A percentile compares a stretch with the other conserved stretches of the same genome.
phyloP scores from a whole-genome alignment of 2,113 vertebrate species.

The Etia nguti region DNA sequence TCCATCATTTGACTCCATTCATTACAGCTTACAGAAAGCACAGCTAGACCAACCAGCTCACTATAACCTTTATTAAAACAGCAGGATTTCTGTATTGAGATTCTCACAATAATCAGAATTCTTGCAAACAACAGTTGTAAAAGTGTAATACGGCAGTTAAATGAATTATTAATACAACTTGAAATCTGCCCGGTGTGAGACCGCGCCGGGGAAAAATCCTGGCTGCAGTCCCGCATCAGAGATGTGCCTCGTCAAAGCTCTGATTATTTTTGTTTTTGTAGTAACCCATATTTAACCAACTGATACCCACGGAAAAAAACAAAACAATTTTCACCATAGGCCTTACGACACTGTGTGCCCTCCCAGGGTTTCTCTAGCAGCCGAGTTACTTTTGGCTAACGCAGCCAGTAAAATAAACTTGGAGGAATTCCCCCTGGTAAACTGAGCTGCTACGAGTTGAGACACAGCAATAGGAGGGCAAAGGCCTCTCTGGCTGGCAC shows the following conservation, averaged over 20 bases:
- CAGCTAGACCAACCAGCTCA: not conserved
- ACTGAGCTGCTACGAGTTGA: not conserved
- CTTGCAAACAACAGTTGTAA: not conserved
- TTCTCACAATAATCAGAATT: not conserved
- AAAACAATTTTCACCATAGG: not conserved
- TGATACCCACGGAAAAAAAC: not conserved
- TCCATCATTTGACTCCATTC: not conserved
- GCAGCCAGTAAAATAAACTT: constrained; percentile 19
- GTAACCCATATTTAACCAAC: not conserved
- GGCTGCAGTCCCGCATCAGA: not conserved
- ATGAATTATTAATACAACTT: not conserved
- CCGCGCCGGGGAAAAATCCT: not conserved
- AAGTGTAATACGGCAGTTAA: not conserved
- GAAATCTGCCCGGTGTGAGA: too few species aligned
- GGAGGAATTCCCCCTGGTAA: constrained; percentile 21
- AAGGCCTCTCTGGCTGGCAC: not conserved
- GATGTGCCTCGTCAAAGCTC: not conserved
- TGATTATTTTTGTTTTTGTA: not conserved
- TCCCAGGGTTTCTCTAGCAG: not conserved
- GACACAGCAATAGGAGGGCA: constrained; percentile 3
- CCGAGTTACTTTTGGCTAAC: constrained; percentile 9
- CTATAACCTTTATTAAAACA: not conserved
- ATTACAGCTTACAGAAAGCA: not conserved
- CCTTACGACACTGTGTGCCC: not conserved
- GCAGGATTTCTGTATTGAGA: not conserved